Base-by-base conservation (phyloP, 2,888 invertebrate species). In the Archaeoteleia sp. region DNA sequence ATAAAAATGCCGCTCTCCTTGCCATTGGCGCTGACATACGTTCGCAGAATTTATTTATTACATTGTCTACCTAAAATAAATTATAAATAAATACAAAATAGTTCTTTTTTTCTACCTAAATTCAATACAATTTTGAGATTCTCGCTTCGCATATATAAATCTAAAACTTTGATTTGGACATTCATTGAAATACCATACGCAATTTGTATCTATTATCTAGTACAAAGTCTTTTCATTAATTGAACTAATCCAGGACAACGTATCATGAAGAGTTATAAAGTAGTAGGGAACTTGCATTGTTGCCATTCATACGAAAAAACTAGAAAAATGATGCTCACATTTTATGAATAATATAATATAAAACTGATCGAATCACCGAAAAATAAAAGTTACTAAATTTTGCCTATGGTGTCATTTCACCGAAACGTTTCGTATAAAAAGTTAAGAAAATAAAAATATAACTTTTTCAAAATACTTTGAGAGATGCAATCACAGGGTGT, bases 1-100 rank as follows among this genome's bases (percentile, higher is more conserved):
- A n/a, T n/a, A n/a, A n/a, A n/a, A n/a, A n/a, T n/a, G n/a, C n/a
- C n/a, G n/a, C n/a, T n/a, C n/a, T n/a, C n/a, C n/a, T n/a, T n/a
- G n/a, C n/a, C n/a, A n/a, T n/a, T n/a, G n/a, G n/a, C n/a, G n/a
- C n/a, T n/a, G n/a, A n/a, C n/a, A 27, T 32, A 43, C 34, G 51
- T 48, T 61, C 23, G 40, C 65, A 48, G 42, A 80, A 81, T 82
- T 81, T 77, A 81, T 77, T 81, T 78, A 77, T 77, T 79, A 78
- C 78, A 78, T 78, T 81, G 73, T 79, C 80, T 81, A 81, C 77
- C 80, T 80, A 85, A 71, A 84, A 85, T 85, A 85, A 85, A 83
- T 84, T 84, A 85, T 76, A 80, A 84, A 83, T 85, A 84, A 85
- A 85, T 84, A 83, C 75, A 82, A 80, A 73, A 80, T 81, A 82